Percentiles rank a stretch among this genome's conserved stretches.
Evolutionary conservation across 2,113 vertebrate species (phyloP).

Genomic region (Sclerurus mexicanus): DNA sequence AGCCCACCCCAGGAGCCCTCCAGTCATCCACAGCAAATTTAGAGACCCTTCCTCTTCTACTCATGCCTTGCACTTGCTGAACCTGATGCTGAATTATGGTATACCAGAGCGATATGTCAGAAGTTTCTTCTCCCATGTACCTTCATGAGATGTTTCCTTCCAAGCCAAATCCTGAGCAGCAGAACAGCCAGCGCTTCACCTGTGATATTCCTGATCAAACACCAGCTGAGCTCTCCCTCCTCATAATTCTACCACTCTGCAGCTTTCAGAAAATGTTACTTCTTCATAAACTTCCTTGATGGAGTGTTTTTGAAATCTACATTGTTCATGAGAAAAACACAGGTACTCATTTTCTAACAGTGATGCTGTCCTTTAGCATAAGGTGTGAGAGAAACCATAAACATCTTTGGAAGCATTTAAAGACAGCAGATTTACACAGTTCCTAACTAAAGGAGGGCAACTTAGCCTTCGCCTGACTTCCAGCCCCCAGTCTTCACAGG

Average conservation of each 20-base stretch:
- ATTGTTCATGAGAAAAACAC: neutral
- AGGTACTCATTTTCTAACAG: neutral
- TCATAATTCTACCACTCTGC: neutral
- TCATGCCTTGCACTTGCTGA: neutral
- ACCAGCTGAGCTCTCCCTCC: neutral
- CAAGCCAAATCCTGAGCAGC: neutral
- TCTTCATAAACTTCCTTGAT: neutral
- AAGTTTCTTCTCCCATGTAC: neutral
- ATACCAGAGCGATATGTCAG: neutral
- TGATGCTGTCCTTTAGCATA: neutral
- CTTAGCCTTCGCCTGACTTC: neutral
- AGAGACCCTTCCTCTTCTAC: neutral
- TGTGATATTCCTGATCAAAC: neutral
- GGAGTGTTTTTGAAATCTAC: neutral
- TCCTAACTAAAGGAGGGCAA: neutral
- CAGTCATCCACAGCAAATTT: neutral
- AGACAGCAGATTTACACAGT: neutral
- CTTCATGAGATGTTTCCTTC: neutral
- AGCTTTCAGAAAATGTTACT: neutral
- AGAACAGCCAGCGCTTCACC: neutral
- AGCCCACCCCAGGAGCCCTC: accelerated
- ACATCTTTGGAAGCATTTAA: neutral
- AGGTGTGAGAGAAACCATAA: neutral
- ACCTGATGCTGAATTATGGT: accelerated
- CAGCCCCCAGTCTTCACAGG: neutral